Percentiles rank a stretch among this genome's conserved stretches.
These are phyloP conservation scores for Calliphora vomitoria DNA, from an alignment of 2,888 invertebrate genomes.

Conservation along the genomic window DNA sequence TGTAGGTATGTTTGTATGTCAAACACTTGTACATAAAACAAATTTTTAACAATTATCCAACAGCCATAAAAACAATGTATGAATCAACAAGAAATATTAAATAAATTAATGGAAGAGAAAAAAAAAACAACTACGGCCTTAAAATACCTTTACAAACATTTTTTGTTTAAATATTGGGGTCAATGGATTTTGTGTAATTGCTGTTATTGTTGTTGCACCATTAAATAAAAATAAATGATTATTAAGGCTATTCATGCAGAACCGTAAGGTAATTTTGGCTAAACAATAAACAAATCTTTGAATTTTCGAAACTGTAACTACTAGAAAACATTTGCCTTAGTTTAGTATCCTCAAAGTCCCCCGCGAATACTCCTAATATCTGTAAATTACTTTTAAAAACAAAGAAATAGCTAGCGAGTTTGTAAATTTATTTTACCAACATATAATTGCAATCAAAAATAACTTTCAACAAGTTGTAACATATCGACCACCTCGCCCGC, in stretches of 20 bases:
- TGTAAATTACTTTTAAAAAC: slow-evolving; percentile 9
- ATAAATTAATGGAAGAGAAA: background rate
- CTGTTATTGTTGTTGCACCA: background rate
- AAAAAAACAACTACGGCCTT: background rate
- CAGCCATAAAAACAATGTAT: no score
- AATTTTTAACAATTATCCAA: no score
- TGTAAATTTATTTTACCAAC: background rate
- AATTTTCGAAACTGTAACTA: no score
- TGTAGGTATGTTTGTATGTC: no score
- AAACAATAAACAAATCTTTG: no score
- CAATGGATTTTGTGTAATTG: slow-evolving; percentile 26
- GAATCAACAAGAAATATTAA: no score
- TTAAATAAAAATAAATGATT: background rate
- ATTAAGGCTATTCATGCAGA: no score
- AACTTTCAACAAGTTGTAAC: slow-evolving; percentile 33
- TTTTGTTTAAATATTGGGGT: slow-evolving; percentile 8
- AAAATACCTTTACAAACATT: slow-evolving; percentile 21
- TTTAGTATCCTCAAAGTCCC: background rate
- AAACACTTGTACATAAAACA: no score
- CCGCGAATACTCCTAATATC: slow-evolving; percentile 23
- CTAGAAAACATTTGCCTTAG: background rate
- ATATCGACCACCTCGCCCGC: background rate
- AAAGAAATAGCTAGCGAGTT: background rate
- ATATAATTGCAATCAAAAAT: slow-evolving; percentile 5
- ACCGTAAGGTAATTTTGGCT: no score